Evolutionary conservation across 35 echinoderm and acorn worm genomes (phyloP), one percentile per base, ranked within the genome.

Genomic region (Apostichopus japonicus): DNA sequence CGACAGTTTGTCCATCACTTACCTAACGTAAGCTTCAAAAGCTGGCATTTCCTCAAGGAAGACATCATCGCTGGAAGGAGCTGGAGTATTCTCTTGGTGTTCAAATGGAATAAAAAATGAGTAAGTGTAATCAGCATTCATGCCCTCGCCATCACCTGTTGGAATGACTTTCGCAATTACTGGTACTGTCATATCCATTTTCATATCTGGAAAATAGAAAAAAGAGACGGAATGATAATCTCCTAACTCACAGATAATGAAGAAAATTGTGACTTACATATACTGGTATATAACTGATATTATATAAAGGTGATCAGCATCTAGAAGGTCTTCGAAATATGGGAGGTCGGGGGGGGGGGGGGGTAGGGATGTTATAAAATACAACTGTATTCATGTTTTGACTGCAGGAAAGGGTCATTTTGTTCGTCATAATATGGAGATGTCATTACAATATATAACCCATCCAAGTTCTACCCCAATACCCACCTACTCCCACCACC

Each of bases 141-240:
- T 87, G 27, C 27, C 27, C 1, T 87, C 89, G 57, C 92, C 92
- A 8, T 88, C 89, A 73, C 86, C 88, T 17, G 92, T 92, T 22
- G 95, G 95, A 11, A 94, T 91, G 8, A 96, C 95, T 75, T 81
- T 77, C 52, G 53, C 57, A 19, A 82, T 90, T 2, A 96, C 92
- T 5, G 95, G 95, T 54, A 92, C 92, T 44, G 95, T 96, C 95
- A 96, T 96, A 4, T 56, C 92, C 1, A 96, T 79, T 88, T 94
- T 94, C 56, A 77, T 25, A 14, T 83, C 95, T 96, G 88, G 10
- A n/a, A 11, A 13, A 16, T 33, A 33, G 14, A 24, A 22, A 78
- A 78, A 24, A 78, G 51, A 4, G 10, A 78, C 11, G 11, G 10
- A 78, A 0, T 24, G 21, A 78, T 24, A 78, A 10, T 33, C 77